Base-by-base conservation (phyloP, 1,140 invertebrate genomes). In the Papilio machaon region DNA sequence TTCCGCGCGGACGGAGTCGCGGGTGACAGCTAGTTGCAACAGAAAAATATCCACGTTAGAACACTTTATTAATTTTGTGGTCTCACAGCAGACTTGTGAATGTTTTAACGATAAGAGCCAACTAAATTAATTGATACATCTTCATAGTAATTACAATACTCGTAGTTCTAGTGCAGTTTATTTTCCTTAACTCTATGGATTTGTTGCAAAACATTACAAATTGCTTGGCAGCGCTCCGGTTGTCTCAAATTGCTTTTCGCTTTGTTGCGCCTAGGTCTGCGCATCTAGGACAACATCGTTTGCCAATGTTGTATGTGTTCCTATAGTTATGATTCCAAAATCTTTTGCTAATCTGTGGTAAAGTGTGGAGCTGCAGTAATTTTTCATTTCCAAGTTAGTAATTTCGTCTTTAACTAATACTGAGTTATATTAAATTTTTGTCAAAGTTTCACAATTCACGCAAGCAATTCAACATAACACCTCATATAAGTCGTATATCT, bases 131-230 rank as follows among this genome's bases (percentile, higher is more conserved):
- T 52, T 52, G 15, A 52, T 52, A 7, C 13, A 49, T 49, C 2
- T 11, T 15, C 47, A 15, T 49, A 49, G 47, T 49, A 54, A 30
- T 30, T 30, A 30, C 54, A 58, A 58, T 58, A 17, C 54, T 58
- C 2, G 2, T 5, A 52, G 49, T 17, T 52, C 3, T 17, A 52
- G 38, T 43, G 7, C 38, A 43, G 7, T 5, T 52, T 5, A 1
- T 52, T 17, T n/a, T 58, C 54, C 17, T 19, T 58, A 58, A 8
- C 0, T n/a, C 54, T 58, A 7, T 58, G n/a, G 54, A 17, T 58
- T 70, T 70, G 64, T 70, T 70, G 64, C 64, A 30, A 74, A 74
- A 74, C 73, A 47, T 47, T 74, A 8, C 73, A 74, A 47, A 47
- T 74, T 74, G 73, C 46, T 43, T 8, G 23, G 10, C 74, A 47